Percentiles rank a stretch among this genome's conserved stretches.
Conservation (phyloP, 2,797 vertebrate species). For the Schizopygopsis pylzovi region DNA sequence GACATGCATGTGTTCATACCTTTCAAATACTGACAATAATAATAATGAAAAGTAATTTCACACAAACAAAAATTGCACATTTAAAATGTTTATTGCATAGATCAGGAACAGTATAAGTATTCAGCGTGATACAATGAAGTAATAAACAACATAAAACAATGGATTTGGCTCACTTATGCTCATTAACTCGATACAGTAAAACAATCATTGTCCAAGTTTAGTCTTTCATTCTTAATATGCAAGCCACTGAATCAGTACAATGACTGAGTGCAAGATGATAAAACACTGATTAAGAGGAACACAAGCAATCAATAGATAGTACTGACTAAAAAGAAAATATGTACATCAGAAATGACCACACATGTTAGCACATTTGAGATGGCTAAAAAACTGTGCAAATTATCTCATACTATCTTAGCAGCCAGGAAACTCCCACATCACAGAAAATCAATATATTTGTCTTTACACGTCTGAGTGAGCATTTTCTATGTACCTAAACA, state of each 20-base stretch:
- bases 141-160: constrained; percentile 5
- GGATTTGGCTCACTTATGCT: neutral
- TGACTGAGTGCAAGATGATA: neutral
- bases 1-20: neutral
- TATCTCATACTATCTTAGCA: constrained; percentile 14
- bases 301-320: neutral
- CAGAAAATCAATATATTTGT: neutral
- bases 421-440: constrained; percentile 1
- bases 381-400: constrained; percentile 37
- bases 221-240: neutral
- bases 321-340: constrained; percentile 1
- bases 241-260: constrained; percentile 2
- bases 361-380: neutral
- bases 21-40: neutral
- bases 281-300: constrained; percentile 1
- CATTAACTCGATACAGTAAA: neutral
- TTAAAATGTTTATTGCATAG: constrained; percentile 56
- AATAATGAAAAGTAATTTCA: neutral
- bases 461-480: neutral
- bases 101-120: constrained; percentile 7
- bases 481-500: neutral
- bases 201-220: neutral
- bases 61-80: neutral
- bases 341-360: neutral
- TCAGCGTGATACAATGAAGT: neutral